Percentiles rank a stretch among this genome's conserved stretches.
These are phyloP conservation scores for Patella depressa DNA, from an alignment of 2,888 invertebrate genomes.

Conservation along the genomic window DNA sequence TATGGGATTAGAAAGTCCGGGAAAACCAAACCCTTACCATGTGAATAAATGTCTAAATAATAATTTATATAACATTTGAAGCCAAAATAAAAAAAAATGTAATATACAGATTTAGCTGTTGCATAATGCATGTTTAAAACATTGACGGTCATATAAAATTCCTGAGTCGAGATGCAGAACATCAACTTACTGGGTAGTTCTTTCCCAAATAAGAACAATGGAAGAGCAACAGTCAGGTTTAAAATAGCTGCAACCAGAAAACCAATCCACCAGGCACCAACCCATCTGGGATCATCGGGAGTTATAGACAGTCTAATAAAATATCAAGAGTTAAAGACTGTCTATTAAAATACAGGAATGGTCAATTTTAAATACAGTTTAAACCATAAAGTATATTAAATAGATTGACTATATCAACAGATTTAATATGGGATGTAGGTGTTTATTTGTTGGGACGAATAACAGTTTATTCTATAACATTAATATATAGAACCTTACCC, in stretches of 20 bases:
- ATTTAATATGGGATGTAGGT: background rate
- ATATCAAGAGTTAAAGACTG: too few relatives aligned
- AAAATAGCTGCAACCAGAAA: slow-evolving; percentile 78
- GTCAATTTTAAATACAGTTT: too few relatives aligned
- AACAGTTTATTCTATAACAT: background rate
- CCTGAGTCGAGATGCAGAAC: background rate
- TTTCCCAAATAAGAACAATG: slow-evolving; percentile 80
- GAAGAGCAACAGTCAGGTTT: slow-evolving; percentile 77
- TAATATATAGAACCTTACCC: slow-evolving; percentile 35
- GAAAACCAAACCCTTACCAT: background rate
- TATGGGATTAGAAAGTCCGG: background rate
- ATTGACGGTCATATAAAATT: background rate
- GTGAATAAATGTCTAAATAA: background rate
- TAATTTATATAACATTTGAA: too few relatives aligned
- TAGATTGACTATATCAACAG: too few relatives aligned
- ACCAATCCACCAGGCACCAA: slow-evolving; percentile 86
- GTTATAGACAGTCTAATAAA: slow-evolving; percentile 70
- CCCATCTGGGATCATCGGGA: slow-evolving; percentile 79
- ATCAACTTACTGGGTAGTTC: slow-evolving; percentile 75
- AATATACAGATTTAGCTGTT: too few relatives aligned
- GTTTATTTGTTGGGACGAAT: background rate
- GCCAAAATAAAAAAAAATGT: too few relatives aligned
- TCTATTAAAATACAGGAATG: too few relatives aligned
- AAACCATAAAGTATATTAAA: too few relatives aligned
- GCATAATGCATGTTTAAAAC: too few relatives aligned